Percentiles rank a stretch among this genome's conserved stretches.
Conservation (phyloP, 2,888 invertebrate genomes). For the Apocheima hispidaria region DNA sequence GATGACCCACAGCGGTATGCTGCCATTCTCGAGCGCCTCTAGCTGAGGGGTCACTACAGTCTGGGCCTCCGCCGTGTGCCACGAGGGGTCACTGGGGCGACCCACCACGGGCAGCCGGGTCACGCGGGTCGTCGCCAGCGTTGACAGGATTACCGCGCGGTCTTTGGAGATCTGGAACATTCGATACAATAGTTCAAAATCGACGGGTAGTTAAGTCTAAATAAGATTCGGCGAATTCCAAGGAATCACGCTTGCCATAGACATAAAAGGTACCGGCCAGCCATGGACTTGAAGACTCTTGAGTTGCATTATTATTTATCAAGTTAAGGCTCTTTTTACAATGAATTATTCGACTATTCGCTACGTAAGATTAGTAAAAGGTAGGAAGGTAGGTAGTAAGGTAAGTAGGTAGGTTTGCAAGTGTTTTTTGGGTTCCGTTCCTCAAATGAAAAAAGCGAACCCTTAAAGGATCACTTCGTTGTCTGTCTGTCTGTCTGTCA, state of each 20-base stretch:
- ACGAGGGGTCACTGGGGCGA: conserved; percentile 85
- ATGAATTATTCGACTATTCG: too few relatives aligned
- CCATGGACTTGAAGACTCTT: too few relatives aligned
- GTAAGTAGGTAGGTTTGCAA: too few relatives aligned
- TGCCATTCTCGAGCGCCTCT: conserved; percentile 87
- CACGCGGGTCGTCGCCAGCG: conserved; percentile 90
- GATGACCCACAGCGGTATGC: conserved; percentile 95
- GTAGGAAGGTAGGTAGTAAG: too few relatives aligned
- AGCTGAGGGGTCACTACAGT: conserved; percentile 90
- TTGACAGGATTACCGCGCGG: conserved; percentile 89
- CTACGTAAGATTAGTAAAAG: too few relatives aligned
- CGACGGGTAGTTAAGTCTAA: not conserved
- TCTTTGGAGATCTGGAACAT: conserved; percentile 70
- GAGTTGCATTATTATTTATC: too few relatives aligned
- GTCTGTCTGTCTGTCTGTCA: too few relatives aligned
- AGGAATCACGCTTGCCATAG: not conserved
- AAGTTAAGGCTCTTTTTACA: too few relatives aligned
- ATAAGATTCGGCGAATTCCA: not conserved
- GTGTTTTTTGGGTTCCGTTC: too few relatives aligned
- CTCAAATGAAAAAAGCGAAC: too few relatives aligned
- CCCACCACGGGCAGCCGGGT: conserved; percentile 91
- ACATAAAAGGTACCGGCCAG: too few relatives aligned
- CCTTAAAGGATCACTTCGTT: too few relatives aligned
- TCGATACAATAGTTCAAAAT: not conserved
- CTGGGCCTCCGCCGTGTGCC: conserved; percentile 89